Conservation (phyloP, 2,888 invertebrate genomes). For the Hololepta plana region DNA sequence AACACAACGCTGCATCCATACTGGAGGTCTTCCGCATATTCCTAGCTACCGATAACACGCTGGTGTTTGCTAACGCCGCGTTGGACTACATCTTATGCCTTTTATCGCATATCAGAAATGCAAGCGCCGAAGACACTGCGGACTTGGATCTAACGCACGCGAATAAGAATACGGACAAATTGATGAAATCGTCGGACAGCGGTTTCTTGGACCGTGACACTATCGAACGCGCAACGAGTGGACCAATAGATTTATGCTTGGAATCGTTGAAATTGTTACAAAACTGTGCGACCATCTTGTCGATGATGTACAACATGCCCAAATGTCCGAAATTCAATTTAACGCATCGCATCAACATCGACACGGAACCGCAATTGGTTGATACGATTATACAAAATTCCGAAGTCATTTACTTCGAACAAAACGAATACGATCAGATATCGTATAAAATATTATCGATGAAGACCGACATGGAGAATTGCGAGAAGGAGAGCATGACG, state of each 20-base stretch:
- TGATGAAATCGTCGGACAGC: constrained; percentile 5
- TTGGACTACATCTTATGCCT: constrained; percentile 86
- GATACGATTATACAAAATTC: constrained; percentile 65
- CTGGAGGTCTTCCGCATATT: constrained; percentile 89
- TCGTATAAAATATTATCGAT: constrained; percentile 43
- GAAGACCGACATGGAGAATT: constrained; percentile 24
- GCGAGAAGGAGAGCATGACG: constrained; percentile 32
- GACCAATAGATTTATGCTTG: constrained; percentile 41
- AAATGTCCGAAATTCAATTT: constrained; percentile 86
- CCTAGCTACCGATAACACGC: constrained; percentile 77
- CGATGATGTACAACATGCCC: constrained; percentile 89
- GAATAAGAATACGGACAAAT: constrained; percentile 4
- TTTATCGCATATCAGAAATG: constrained; percentile 55
- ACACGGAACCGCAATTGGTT: constrained; percentile 59
- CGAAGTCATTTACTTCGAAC: constrained; percentile 50
- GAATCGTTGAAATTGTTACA: constrained; percentile 74
- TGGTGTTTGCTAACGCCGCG: constrained; percentile 88
- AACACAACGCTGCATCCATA: constrained; percentile 48
- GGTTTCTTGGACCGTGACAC: constrained; percentile 8
- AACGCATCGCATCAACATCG: constrained; percentile 65
- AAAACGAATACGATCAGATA: constrained; percentile 44
- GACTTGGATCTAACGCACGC: constrained; percentile 6
- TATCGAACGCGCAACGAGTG: constrained; percentile 7
- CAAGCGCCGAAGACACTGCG: constrained; percentile 28
- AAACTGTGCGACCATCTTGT: constrained; percentile 71